Evolutionary conservation across 1,140 invertebrate genomes (phyloP).

Genomic region (Monomorium pharaonis): DNA sequence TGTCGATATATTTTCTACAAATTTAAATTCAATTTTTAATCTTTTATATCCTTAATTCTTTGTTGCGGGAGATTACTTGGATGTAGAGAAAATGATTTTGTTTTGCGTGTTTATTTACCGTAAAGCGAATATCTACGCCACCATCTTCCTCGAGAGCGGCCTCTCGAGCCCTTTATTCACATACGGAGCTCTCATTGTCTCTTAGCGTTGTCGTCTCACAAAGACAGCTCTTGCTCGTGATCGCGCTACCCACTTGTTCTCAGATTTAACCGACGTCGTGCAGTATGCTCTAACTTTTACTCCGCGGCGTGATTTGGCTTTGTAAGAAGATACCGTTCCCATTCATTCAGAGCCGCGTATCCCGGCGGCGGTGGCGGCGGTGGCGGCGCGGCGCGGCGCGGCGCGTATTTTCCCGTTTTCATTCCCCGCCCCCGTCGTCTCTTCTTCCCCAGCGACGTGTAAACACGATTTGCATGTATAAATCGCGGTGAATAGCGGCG

Average conservation of each 20-base stretch:
- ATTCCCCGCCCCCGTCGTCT: background rate
- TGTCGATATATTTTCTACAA: background rate
- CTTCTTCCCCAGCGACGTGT: background rate
- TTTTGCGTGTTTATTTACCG: background rate
- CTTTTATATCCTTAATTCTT: background rate
- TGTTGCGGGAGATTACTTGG: background rate
- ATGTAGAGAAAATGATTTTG: background rate
- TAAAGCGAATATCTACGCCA: background rate
- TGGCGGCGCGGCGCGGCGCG: too few species aligned
- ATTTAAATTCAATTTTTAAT: background rate
- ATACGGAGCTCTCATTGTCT: background rate
- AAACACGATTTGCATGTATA: constrained; percentile 52
- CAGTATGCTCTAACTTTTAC: constrained; percentile 12
- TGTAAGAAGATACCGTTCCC: constrained; percentile 45
- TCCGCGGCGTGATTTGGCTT: constrained; percentile 31
- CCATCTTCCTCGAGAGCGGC: background rate
- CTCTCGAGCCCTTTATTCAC: background rate
- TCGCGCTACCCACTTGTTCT: constrained; percentile 18
- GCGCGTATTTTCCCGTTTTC: constrained; percentile 27
- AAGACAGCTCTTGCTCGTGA: constrained; percentile 17
- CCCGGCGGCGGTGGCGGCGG: background rate
- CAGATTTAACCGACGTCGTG: constrained; percentile 20
- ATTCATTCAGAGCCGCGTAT: constrained; percentile 13
- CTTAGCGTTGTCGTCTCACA: background rate
- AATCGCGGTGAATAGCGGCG: constrained; percentile 32